Conservation (phyloP, 1,140 invertebrate genomes). For the Subanguina moxae region DNA sequence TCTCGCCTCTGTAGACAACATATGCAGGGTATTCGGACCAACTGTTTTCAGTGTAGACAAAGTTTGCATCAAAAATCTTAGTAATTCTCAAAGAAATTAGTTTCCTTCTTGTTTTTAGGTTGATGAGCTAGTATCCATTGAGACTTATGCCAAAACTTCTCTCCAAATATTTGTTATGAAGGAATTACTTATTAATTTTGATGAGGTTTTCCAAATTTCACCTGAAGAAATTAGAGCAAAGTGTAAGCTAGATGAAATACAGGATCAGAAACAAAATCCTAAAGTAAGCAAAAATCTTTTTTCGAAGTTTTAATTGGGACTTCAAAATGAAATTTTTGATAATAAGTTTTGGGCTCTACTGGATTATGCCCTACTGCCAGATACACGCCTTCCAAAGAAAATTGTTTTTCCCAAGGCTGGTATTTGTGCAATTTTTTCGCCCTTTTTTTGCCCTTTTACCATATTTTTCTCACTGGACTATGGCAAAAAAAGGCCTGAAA, state of each 20-base stretch:
- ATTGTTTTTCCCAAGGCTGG: no score
- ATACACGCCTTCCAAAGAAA: no score
- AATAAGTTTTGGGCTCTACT: no score
- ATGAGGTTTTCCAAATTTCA: constrained; percentile 4
- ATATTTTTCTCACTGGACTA: no score
- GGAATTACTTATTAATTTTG: constrained; percentile 10
- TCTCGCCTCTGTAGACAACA: constrained; percentile 50
- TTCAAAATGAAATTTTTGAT: neutral
- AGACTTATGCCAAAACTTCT: constrained; percentile 16
- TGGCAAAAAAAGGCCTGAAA: no score
- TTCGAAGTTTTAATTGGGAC: neutral
- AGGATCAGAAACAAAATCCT: constrained; percentile 8
- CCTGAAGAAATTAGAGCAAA: constrained; percentile 9
- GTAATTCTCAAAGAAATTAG: neutral
- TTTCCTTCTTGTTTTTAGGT: constrained; percentile 8
- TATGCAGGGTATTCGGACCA: constrained; percentile 52
- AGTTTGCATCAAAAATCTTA: constrained; percentile 12
- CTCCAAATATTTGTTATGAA: constrained; percentile 14
- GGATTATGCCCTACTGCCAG: no score
- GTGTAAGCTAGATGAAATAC: constrained; percentile 6
- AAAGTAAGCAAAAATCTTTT: neutral
- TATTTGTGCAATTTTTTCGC: no score
- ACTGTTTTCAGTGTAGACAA: constrained; percentile 40
- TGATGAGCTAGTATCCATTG: constrained; percentile 27
- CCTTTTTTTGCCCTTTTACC: no score